Base-by-base conservation (phyloP, 2,888 invertebrate species). In the Cheilosia grossa region DNA sequence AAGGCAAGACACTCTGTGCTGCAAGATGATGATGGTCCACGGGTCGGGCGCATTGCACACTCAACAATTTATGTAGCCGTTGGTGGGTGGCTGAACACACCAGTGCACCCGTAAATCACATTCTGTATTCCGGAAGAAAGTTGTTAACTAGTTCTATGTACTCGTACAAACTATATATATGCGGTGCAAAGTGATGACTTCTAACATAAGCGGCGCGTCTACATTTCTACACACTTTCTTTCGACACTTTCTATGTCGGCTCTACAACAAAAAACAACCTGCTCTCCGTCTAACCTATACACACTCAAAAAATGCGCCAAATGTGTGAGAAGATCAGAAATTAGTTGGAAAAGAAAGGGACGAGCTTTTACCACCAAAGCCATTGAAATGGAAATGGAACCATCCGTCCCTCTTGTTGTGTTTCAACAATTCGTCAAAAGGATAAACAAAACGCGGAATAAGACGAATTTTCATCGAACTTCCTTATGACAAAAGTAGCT, bases 231-330 rank as follows among this genome's bases (percentile, higher is more conserved):
- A 44, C 56, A 64, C 47, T 63, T 63, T 63, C 64, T 27, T 63
- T 17, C 49, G 21, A 58, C 63, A 56, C 64, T 56, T 64, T 56
- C 49, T 49, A 56, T 19, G 54, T 49, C 56, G 56, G 56, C 56
- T 40, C 10, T 33, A 10, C 33, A 10, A 17, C 17, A n/a, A 15
- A 51, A 24, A 15, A 58, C 58, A 74, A 56, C 66, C 74, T 58
- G 21, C 51, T 58, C 24, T 33, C 58, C 47, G 19, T 24, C 47
- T 24, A 51, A 72, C 72, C 40, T n/a, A n/a, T n/a, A 75, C 21
- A 75, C 75, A 53, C 13, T 51, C 42, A 51, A 56, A 64, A 63
- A 75, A 63, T 67, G 49, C 74, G 80, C 74, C 80, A 63, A 74
- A 79, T 51, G 17, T 47, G 49, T 70, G 54, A 21, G 10, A 70